Conservation (phyloP, 2,797 vertebrate genomes). For the Gorsachius magnificus region DNA sequence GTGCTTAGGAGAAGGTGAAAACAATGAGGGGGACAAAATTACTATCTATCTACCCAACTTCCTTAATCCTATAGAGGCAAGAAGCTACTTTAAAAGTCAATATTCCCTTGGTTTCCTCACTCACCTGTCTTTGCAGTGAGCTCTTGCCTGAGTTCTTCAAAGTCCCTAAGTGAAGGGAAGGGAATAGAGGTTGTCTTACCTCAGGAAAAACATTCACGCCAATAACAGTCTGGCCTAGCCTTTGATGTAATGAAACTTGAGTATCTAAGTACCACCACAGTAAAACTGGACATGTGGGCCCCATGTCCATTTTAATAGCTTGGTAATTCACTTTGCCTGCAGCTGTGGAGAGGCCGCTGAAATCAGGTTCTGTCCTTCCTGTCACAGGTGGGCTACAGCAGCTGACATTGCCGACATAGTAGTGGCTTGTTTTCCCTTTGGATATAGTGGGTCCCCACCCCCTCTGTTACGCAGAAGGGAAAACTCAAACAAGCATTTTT, state of each 20-base stretch:
- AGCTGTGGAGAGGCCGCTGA: neutral
- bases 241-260: slow-evolving; percentile 58
- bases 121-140: slow-evolving; percentile 29
- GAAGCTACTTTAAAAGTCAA: slow-evolving; percentile 49
- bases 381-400: neutral
- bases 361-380: neutral
- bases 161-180: slow-evolving; percentile 1
- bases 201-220: slow-evolving; percentile 44
- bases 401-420: neutral
- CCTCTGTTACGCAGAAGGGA: neutral
- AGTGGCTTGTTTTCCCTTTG: neutral
- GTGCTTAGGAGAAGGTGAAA: slow-evolving; percentile 36
- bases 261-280: neutral
- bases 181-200: neutral
- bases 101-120: slow-evolving; percentile 44
- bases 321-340: slow-evolving; percentile 33
- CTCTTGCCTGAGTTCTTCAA: slow-evolving; percentile 22
- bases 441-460: neutral
- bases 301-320: neutral
- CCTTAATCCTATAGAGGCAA: neutral
- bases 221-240: slow-evolving; percentile 27
- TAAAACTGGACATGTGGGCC: slow-evolving; percentile 2
- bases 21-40: neutral
- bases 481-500: neutral
- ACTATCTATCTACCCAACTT: neutral